Evolutionary conservation across 2,888 invertebrate genomes (phyloP).

Genomic region (Galeruca laticollis): DNA sequence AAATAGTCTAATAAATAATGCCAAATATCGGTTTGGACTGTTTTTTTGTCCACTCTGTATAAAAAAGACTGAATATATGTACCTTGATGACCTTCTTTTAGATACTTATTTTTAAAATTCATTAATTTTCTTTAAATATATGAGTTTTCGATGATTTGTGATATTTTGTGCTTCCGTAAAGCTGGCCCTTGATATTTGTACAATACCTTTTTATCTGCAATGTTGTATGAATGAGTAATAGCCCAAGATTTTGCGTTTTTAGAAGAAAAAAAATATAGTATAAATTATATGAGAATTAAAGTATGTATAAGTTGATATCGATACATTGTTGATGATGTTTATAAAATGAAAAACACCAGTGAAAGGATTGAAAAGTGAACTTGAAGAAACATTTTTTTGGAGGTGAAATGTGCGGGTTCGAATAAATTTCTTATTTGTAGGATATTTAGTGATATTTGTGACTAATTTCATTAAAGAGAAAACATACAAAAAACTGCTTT

Average conservation of each 20-base stretch:
- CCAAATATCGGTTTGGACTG: no score
- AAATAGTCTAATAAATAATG: no score
- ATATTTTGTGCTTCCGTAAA: not conserved
- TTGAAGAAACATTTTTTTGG: constrained; percentile 57
- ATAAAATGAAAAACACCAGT: constrained; percentile 51
- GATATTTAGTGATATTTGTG: constrained; percentile 65
- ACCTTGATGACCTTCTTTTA: no score
- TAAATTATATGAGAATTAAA: constrained; percentile 57
- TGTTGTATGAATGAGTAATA: constrained; percentile 59
- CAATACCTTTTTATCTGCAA: constrained; percentile 57
- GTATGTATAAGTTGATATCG: constrained; percentile 56
- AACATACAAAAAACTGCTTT: constrained; percentile 56
- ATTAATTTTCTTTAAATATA: no score
- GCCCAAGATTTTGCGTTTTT: constrained; percentile 64
- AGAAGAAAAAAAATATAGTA: constrained; percentile 56
- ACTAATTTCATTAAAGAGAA: constrained; percentile 51
- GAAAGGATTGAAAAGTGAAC: constrained; percentile 57
- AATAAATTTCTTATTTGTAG: constrained; percentile 60
- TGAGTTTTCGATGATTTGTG: no score
- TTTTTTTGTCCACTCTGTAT: no score
- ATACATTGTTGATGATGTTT: constrained; percentile 52
- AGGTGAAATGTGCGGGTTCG: constrained; percentile 64
- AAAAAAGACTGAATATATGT: no score
- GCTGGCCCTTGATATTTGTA: constrained; percentile 41
- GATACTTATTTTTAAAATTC: no score